Conservation (phyloP, 2,113 vertebrate genomes). For the Callocephalon fimbriatum region DNA sequence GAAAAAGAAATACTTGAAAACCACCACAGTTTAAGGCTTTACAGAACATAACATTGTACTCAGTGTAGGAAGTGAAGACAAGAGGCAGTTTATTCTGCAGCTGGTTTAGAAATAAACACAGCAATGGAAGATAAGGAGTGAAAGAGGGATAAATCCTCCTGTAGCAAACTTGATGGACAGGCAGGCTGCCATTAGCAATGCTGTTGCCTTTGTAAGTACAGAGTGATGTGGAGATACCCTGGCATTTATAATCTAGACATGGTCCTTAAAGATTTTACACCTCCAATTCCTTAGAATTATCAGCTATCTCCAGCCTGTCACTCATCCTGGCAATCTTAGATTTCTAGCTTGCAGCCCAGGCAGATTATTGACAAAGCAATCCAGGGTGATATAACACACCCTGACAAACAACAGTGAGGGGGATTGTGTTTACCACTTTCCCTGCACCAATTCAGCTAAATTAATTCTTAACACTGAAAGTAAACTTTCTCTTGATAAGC, state of each 20-base stretch:
- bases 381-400: constrained; percentile 88
- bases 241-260: constrained; percentile 95
- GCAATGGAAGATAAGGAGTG: constrained; percentile 87
- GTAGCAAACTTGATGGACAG: constrained; percentile 93
- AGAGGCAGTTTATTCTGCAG: constrained; percentile 86
- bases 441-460: constrained; percentile 74
- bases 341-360: constrained; percentile 85
- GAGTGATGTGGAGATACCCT: constrained; percentile 97
- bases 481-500: constrained; percentile 81
- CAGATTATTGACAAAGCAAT: constrained; percentile 99
- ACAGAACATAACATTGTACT: constrained; percentile 76
- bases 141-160: constrained; percentile 91
- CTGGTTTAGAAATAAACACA: constrained; percentile 85
- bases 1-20: constrained; percentile 72
- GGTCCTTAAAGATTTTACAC: constrained; percentile 98
- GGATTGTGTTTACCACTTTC: constrained; percentile 80
- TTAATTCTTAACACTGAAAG: constrained; percentile 80
- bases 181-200: constrained; percentile 96
- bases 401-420: constrained; percentile 89
- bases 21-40: constrained; percentile 73
- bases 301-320: constrained; percentile 96
- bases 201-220: constrained; percentile 91
- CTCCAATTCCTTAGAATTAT: constrained; percentile 99
- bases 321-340: constrained; percentile 90
- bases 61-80: constrained; percentile 83